Evolutionary conservation across 2,797 vertebrate genomes (phyloP).

Genomic region (Phrynocephalus vlangalii): DNA sequence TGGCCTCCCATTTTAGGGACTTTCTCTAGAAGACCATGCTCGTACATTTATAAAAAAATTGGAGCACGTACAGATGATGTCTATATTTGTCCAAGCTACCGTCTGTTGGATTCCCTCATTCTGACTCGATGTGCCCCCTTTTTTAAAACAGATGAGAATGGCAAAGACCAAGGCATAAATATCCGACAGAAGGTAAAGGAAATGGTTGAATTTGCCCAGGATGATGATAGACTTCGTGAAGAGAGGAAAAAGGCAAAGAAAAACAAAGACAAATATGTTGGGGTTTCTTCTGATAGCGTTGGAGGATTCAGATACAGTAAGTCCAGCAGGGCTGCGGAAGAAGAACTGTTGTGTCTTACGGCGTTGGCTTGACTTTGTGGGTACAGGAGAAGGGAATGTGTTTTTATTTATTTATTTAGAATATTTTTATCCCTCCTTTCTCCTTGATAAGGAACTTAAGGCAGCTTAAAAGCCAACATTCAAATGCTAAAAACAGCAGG

Average conservation of each 20-base stretch:
- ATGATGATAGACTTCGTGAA: conserved; percentile 94
- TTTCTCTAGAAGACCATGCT: conserved; percentile 19
- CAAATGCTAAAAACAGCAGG: too few species aligned
- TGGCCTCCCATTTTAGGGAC: conserved; percentile 39
- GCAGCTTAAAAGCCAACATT: too few species aligned
- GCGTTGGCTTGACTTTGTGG: conserved; percentile 36
- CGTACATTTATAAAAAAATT: not conserved
- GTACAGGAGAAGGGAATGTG: conserved; percentile 21
- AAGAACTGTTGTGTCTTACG: conserved; percentile 18
- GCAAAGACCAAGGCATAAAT: conserved; percentile 98
- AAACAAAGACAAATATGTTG: conserved; percentile 97
- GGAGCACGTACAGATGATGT: conserved; percentile 35
- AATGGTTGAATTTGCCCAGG: conserved; percentile 94
- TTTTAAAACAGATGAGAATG: conserved; percentile 89
- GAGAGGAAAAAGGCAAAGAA: conserved; percentile 99
- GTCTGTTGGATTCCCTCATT: conserved; percentile 22
- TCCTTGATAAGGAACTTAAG: too few species aligned
- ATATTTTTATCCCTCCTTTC: too few species aligned
- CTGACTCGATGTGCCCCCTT: not conserved
- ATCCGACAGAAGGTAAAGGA: conserved; percentile 99
- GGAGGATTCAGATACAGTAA: conserved; percentile 92
- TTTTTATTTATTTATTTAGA: too few species aligned
- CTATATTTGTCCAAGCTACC: conserved; percentile 1
- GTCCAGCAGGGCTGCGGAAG: conserved; percentile 69
- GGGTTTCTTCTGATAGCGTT: conserved; percentile 93